Conservation (phyloP, 2,113 vertebrate genomes). For the Ochotona princeps region DNA sequence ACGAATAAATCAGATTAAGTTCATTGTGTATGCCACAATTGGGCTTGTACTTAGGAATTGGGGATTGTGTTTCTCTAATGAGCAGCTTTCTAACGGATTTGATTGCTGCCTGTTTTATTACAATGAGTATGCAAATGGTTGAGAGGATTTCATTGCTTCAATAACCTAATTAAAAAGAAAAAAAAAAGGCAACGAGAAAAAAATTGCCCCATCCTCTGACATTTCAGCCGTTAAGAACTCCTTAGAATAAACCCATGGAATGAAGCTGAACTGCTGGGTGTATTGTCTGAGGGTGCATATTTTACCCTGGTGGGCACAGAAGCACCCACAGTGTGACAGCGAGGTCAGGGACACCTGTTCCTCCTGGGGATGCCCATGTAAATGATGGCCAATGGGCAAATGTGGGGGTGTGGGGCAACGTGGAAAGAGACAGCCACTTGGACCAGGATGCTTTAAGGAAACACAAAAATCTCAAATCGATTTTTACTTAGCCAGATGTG, state of each 20-base stretch:
- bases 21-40: conserved; percentile 15
- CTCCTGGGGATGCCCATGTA: no score
- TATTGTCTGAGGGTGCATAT: not conserved
- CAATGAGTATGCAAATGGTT: not conserved
- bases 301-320: not conserved
- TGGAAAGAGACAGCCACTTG: not conserved
- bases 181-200: not conserved
- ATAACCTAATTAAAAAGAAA: conserved; percentile 40
- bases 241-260: not conserved
- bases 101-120: conserved; percentile 44
- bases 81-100: conserved; percentile 50
- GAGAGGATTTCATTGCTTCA: conserved; percentile 2
- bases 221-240: not conserved
- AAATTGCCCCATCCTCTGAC: not conserved
- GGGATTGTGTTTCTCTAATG: conserved; percentile 26
- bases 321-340: not conserved
- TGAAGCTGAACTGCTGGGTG: not conserved
- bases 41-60: conserved; percentile 46
- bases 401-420: not conserved
- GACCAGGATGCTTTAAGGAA: not conserved
- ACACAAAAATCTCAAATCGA: no score
- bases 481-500: no score
- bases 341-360: no score
- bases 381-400: not conserved
- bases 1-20: conserved; percentile 2